Conservation (phyloP, 2,113 vertebrate species). For the Trochalopteron elliotii region DNA sequence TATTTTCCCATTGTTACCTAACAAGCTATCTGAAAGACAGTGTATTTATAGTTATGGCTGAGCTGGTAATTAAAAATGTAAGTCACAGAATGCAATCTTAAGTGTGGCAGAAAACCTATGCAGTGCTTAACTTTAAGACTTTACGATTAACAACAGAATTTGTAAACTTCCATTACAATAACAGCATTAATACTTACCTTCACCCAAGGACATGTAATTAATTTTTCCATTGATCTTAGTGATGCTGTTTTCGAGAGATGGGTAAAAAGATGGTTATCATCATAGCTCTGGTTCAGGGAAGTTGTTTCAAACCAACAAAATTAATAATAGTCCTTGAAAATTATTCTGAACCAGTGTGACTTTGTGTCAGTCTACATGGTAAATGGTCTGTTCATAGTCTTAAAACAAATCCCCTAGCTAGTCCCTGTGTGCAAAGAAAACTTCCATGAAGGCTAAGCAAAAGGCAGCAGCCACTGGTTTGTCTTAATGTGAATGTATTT, state of each 20-base stretch:
- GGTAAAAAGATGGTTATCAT: neutral
- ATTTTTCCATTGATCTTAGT: neutral
- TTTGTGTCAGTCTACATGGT: neutral
- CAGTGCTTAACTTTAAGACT: neutral
- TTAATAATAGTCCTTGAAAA: neutral
- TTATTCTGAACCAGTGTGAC: neutral
- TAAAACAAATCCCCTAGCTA: neutral
- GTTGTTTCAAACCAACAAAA: neutral
- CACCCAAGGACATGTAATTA: neutral
- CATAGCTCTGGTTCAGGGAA: neutral
- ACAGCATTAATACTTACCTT: neutral
- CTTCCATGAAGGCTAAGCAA: neutral
- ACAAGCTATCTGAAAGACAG: neutral
- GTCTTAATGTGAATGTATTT: neutral
- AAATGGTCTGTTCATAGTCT: neutral
- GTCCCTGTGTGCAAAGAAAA: neutral
- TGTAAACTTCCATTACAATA: neutral
- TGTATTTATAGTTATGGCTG: neutral
- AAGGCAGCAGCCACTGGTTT: neutral
- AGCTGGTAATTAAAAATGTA: conserved; percentile 29
- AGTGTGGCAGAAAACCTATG: neutral
- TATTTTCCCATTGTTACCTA: neutral
- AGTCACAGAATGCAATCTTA: neutral
- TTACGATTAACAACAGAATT: neutral
- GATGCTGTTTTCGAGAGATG: neutral